Conservation (phyloP, 2,797 vertebrate genomes). For the Calcarius lapponicus region DNA sequence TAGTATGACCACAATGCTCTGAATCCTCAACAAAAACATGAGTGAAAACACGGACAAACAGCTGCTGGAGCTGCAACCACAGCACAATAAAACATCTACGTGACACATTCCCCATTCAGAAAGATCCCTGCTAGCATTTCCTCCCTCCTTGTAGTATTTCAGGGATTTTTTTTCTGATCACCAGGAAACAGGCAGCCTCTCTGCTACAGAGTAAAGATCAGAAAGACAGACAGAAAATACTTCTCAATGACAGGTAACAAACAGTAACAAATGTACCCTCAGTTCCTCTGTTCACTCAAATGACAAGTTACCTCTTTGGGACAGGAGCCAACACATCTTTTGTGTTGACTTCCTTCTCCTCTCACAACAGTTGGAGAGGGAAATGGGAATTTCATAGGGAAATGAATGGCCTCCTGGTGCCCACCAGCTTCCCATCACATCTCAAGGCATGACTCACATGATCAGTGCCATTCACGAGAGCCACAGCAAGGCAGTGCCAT, state of each 20-base stretch:
- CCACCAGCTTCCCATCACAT: not conserved
- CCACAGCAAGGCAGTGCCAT: not conserved
- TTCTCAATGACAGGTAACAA: not conserved
- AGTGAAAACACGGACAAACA: fast-evolving
- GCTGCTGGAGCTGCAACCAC: not conserved
- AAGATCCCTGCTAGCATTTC: not conserved
- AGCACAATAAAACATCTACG: not conserved
- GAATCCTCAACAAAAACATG: not conserved
- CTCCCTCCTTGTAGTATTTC: not conserved
- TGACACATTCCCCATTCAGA: not conserved
- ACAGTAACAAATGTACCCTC: not conserved
- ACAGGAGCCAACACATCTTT: not conserved
- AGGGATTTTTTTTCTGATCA: not conserved
- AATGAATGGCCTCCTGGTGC: not conserved
- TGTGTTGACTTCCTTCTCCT: not conserved
- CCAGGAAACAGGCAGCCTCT: not conserved
- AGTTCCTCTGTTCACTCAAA: not conserved
- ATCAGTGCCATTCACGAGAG: not conserved
- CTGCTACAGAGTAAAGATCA: not conserved
- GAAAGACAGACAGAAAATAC: not conserved
- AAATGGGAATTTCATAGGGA: not conserved
- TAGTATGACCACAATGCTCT: not conserved
- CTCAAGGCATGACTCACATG: not conserved
- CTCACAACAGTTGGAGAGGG: not conserved
- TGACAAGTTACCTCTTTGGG: not conserved